Percentiles rank a stretch among this genome's conserved stretches.
These are phyloP conservation scores for Physocephala rufipes DNA, from an alignment of 2,888 invertebrate genomes.

Conservation along the genomic window DNA sequence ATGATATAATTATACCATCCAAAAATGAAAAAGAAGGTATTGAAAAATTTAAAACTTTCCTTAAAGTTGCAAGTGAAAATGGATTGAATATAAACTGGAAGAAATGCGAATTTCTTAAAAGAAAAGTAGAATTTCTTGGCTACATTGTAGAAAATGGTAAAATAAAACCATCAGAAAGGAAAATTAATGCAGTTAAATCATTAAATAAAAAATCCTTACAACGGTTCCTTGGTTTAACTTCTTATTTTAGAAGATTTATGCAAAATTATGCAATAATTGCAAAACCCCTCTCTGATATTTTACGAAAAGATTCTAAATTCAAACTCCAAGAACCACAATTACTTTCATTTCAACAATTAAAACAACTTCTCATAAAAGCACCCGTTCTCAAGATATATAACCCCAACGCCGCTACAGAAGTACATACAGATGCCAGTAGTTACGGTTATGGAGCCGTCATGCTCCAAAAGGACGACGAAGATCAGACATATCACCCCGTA, in stretches of 20 bases:
- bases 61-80: constrained; percentile 13
- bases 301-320: constrained; percentile 46
- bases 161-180: constrained; percentile 30
- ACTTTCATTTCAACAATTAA: constrained; percentile 14
- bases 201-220: constrained; percentile 40
- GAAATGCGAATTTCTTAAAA: constrained; percentile 42
- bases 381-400: constrained; percentile 27
- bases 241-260: constrained; percentile 42
- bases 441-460: constrained; percentile 45
- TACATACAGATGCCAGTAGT: constrained; percentile 19
- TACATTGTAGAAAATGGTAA: constrained; percentile 34
- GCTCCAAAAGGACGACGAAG: constrained; percentile 44
- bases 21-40: constrained; percentile 36
- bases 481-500: constrained; percentile 44
- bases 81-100: constrained; percentile 36
- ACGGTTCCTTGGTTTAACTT: constrained; percentile 41
- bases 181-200: constrained; percentile 31
- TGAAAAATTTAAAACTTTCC: constrained; percentile 18
- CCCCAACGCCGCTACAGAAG: constrained; percentile 9
- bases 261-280: constrained; percentile 49
- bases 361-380: constrained; percentile 14
- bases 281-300: constrained; percentile 36
- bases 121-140: constrained; percentile 40
- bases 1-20: constrained; percentile 43
- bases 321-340: constrained; percentile 43